phyloP scores from a whole-genome alignment of 2,888 invertebrate genomes.

The Tipula confusa region DNA sequence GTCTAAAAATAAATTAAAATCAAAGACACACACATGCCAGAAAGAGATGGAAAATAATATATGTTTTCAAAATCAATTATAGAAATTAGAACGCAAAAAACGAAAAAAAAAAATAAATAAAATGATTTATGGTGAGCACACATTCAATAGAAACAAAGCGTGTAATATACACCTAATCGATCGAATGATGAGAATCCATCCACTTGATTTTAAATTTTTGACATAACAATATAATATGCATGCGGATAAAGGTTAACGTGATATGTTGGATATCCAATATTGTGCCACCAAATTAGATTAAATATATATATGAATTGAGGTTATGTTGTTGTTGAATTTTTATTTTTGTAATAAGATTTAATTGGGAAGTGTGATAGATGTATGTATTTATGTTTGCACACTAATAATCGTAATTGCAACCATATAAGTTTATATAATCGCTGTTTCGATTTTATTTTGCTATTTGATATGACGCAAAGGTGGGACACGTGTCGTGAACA shows the following conservation, averaged over 20 bases:
- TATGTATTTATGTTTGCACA: too few relatives aligned
- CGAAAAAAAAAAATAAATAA: not conserved
- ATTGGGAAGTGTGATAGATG: too few relatives aligned
- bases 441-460: too few relatives aligned
- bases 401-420: too few relatives aligned
- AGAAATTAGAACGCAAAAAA: constrained; percentile 13
- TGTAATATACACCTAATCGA: not conserved
- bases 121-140: not conserved
- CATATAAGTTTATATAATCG: too few relatives aligned
- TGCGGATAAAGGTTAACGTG: not conserved
- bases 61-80: constrained; percentile 3
- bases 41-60: not conserved
- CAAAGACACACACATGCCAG: not conserved
- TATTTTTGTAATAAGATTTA: too few relatives aligned
- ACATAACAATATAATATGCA: too few relatives aligned
- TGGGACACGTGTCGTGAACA: too few relatives aligned
- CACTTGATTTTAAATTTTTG: not conserved
- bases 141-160: not conserved
- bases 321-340: not conserved
- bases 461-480: too few relatives aligned
- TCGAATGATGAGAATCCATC: not conserved
- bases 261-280: not conserved
- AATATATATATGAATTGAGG: not conserved
- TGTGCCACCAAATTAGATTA: too few relatives aligned
- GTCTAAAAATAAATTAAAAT: not conserved